Evolutionary conservation across 92 coral and sea anemone species (phyloP), one percentile per base, ranked within the genome.

Genomic region (Phenganax stokvisi): DNA sequence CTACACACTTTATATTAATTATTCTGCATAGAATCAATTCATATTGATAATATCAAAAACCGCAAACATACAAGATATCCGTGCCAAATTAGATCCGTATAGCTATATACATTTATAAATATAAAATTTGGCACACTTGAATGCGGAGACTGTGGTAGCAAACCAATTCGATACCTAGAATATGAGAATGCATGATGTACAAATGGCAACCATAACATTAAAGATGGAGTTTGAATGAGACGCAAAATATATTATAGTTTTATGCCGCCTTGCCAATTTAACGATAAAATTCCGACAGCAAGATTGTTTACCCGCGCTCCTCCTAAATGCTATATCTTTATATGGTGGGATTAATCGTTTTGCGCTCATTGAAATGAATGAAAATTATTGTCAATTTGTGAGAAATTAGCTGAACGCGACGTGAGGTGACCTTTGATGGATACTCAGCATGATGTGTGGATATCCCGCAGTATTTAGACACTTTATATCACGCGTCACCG

Each of bases 381-480:
- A 53, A 73, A 71, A 73, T 73, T 73, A 73, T 73, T 73, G 54
- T 58, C 70, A 59, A 76, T 57, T 57, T 29, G 69, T 31, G 69
- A 58, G 69, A 76, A 58, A 76, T 76, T 54, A 29, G 81, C 73
- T 76, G 58, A 25, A 59, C 58, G 70, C 54, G 64, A 57, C 70
- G 16, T 76, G 70, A 76, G 81, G 57, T 57, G 81, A 76, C 81
- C 81, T 57, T 11, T 76, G 70, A 76, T 62, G 54, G 57, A 27
- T 76, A 29, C 73, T 13, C 73, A 68, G 73, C 70, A n/a, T 76
- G 81, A 59, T 59, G 64, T 76, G 54, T 76, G 69, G 69, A 59
- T 57, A 62, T 29, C 81, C 81, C 56, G 70, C 81, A 57, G 81
- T 57, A 30, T 12, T 6, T 60, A 29, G 63, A 17, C 59, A 11